Conservation (phyloP, 2,797 vertebrate genomes). For the Lacerta bilineata region DNA sequence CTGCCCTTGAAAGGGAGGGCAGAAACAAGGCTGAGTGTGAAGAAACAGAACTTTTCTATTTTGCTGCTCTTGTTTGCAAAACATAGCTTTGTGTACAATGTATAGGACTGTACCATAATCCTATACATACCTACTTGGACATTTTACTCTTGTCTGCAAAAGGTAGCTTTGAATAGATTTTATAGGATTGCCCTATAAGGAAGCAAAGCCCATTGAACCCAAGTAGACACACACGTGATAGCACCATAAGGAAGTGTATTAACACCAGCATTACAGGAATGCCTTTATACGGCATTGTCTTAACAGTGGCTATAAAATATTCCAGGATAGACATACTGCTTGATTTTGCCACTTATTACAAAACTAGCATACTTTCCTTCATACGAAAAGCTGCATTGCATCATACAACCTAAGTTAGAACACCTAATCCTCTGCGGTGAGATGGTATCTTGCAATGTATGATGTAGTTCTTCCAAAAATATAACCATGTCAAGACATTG, state of each 20-base stretch:
- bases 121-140: no score
- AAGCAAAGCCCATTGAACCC: neutral
- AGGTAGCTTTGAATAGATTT: no score
- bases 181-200: no score
- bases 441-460: conserved; percentile 63
- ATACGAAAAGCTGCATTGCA: conserved; percentile 34
- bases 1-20: no score
- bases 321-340: conserved; percentile 41
- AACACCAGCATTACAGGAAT: conserved; percentile 30
- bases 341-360: conserved; percentile 31
- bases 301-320: neutral
- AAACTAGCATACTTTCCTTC: conserved; percentile 30
- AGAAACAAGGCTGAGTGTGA: no score
- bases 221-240: no score
- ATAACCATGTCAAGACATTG: conserved; percentile 58
- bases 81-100: no score
- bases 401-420: conserved; percentile 58
- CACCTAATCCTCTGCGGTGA: conserved; percentile 73
- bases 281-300: conserved; percentile 4
- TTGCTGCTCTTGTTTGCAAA: no score
- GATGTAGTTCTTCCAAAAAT: conserved; percentile 68
- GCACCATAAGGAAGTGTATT: neutral
- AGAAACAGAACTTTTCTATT: no score
- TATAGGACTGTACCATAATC: no score
- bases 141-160: no score